These are phyloP conservation scores for Scaptomyza graminum DNA, from an alignment of 1,140 invertebrate genomes.

Conservation along the genomic window DNA sequence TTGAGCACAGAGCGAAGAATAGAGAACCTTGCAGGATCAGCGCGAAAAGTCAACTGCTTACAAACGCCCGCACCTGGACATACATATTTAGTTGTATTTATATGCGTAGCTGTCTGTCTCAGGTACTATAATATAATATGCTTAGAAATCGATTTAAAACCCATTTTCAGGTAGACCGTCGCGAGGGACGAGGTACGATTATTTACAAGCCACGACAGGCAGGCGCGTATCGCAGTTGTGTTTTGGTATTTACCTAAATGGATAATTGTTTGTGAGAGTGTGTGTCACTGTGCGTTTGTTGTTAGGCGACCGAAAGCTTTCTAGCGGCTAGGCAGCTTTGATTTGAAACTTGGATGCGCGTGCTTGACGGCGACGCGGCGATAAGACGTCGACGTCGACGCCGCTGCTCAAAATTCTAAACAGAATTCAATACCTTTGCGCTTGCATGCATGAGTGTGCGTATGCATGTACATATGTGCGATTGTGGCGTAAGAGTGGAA, in stretches of 20 bases:
- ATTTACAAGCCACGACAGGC: conserved; percentile 45
- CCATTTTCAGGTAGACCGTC: conserved; percentile 42
- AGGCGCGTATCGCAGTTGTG: conserved; percentile 28
- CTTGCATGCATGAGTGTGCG: not conserved
- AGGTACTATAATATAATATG: not conserved
- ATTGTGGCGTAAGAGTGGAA: conserved; percentile 18
- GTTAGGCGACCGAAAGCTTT: conserved; percentile 36
- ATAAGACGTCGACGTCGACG: conserved; percentile 8
- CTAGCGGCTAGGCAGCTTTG: conserved; percentile 30
- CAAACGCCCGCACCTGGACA: not conserved
- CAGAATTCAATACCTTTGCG: conserved; percentile 18
- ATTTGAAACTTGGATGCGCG: conserved; percentile 55
- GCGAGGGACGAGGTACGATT: conserved; percentile 11
- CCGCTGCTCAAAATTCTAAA: conserved; percentile 50
- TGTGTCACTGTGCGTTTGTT: conserved; percentile 20
- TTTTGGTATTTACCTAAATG: not conserved
- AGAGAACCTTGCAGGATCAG: conserved; percentile 21
- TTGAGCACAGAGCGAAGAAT: too few relatives aligned
- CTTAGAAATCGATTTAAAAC: conserved; percentile 65
- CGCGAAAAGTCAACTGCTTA: conserved; percentile 50
- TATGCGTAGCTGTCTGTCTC: conserved; percentile 5
- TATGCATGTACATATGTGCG: conserved; percentile 10
- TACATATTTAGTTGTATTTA: conserved; percentile 16
- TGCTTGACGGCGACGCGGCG: not conserved
- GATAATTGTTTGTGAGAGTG: not conserved